Evolutionary conservation across 1,140 invertebrate species (phyloP), one percentile per base, ranked within the genome.

Genomic region (Platorchestia sp.): DNA sequence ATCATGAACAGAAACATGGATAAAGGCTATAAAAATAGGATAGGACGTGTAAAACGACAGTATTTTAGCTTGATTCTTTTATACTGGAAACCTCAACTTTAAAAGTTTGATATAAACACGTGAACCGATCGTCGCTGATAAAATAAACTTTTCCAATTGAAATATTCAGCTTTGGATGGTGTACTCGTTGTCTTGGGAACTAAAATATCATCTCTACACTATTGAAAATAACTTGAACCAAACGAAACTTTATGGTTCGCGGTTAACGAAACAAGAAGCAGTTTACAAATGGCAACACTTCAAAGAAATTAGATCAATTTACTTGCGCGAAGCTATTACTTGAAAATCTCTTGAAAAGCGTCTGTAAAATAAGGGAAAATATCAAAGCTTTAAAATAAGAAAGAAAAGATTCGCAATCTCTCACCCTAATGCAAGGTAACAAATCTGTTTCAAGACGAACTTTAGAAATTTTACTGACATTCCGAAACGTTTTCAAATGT

Each of bases 11-110:
- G 27, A 75, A 75, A 75, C 59, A 75, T 75, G 59, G 59, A 75
- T 75, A 75, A 75, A 75, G 59, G 59, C 59, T 75, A 75, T 27
- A 75, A 75, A 75, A 75, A 75, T 75, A 75, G 59, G 59, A 75
- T 75, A 75, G 59, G 27, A 75, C 59, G 59, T 75, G 59, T 75
- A 75, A 75, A 75, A 75, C 27, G 59, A 27, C 59, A 75, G 59
- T 22, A 22, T 75, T 51, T 51, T 75, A 75, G 59, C 59, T 75
- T 75, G 59, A 75, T 36, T 10, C 59, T 75, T 75, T 75, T 75
- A 75, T 75, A 27, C 59, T 75, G 59, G 36, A 36, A 75, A 19
- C 59, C 59, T 75, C 27, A 75, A 75, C 59, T 75, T 75, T 75
- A 22, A n/a, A n/a, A 36, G 59, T 75, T 10, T 75, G 27, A 1